Evolutionary conservation across 2,113 vertebrate genomes (phyloP), one percentile per base, ranked within the genome.

Genomic region (Ellobius talpinus): DNA sequence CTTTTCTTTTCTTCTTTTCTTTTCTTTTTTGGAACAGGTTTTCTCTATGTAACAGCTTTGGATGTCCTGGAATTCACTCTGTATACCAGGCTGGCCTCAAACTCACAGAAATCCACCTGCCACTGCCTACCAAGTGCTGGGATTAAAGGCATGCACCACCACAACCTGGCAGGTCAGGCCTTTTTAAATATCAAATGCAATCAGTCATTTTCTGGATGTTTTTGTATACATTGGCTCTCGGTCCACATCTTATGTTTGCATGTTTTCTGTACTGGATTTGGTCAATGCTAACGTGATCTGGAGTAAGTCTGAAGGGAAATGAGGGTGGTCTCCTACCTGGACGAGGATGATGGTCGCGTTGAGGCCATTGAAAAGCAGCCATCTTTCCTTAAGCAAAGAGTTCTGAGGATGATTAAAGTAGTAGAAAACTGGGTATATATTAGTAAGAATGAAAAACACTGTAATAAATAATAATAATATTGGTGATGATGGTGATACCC

Each of bases 191-290:
- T 70, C 14, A 36, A 70, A 70, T 1, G 89, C 97, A 98, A 97
- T 98, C 97, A 87, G 97, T 98, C 31, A 89, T 97, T 98, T 97
- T 97, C 95, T 96, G 94, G 95, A 96, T 98, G 97, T 97, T 98
- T 98, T 98, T 97, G 96, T 97, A 97, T 96, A 98, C 95, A 97
- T 96, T 98, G 89, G 96, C 96, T 97, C 98, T 97, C 91, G 96
- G 93, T 96, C 98, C 82, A 97, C 96, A 81, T 58, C 66, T 21
- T 93, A 10, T 77, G 81, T 85, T 84, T 24, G 21, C 39, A 61
- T 97, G 97, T 96, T 94, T 97, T 96, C 93, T 95, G 86, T 90
- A 76, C 96, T 98, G 91, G 89, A 88, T 97, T 97, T 96, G 93
- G 96, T 97, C 95, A 97, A 92, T 96, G 96, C 96, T 96, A 92